Conservation (phyloP, 1,140 invertebrate species). For the Caenorhabditis brenneri region DNA sequence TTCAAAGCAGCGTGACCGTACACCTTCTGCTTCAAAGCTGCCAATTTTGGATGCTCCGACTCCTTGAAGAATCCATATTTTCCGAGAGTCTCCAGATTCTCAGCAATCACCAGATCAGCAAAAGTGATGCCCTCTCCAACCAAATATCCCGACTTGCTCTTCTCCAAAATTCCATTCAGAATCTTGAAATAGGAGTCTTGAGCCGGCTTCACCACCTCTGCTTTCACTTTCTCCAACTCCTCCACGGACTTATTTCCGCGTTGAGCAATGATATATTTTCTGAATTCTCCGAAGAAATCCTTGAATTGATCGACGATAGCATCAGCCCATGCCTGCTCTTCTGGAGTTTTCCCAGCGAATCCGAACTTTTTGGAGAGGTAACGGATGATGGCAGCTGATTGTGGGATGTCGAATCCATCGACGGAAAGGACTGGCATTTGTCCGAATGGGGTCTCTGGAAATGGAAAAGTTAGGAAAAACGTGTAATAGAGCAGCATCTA, state of each 20-base stretch:
- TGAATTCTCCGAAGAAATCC: slow-evolving; percentile 30
- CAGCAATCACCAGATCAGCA: not conserved
- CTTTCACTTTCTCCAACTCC: not conserved
- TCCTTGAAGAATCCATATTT: not conserved
- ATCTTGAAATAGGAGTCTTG: not conserved
- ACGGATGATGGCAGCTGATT: slow-evolving; percentile 49
- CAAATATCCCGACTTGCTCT: not conserved
- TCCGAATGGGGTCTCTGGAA: slow-evolving; percentile 51
- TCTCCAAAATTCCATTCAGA: not conserved
- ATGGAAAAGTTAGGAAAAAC: no score
- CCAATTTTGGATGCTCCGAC: not conserved
- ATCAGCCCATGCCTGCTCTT: slow-evolving; percentile 54
- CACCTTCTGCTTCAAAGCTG: not conserved
- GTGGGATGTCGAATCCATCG: slow-evolving; percentile 50
- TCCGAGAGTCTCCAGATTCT: not conserved
- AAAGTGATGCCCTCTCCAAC: not conserved
- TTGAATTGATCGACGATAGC: slow-evolving; percentile 50
- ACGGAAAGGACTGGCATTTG: slow-evolving; percentile 51
- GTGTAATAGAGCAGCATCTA: no score
- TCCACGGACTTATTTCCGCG: not conserved
- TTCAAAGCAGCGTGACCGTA: not conserved
- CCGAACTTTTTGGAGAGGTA: slow-evolving; percentile 51
- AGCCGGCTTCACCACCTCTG: not conserved
- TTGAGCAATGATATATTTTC: not conserved
- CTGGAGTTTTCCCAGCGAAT: slow-evolving; percentile 50